Evolutionary conservation across 2,888 invertebrate species (phyloP).

Genomic region (Harpalus rubripes): DNA sequence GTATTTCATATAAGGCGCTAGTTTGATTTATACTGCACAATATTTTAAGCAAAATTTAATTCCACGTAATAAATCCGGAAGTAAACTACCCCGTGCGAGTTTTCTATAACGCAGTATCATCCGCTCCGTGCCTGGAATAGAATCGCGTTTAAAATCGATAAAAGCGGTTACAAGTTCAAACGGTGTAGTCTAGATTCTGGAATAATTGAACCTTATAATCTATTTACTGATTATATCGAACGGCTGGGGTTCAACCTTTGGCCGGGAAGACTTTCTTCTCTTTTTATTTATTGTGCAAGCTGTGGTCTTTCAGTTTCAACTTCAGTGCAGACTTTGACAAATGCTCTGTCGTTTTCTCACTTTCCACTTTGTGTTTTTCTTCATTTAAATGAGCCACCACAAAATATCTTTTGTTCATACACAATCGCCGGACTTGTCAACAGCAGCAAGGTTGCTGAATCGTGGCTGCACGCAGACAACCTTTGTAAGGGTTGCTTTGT

Average conservation of each 20-base stretch:
- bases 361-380: slow-evolving; percentile 64
- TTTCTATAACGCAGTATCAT: slow-evolving; percentile 45
- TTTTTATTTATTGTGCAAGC: slow-evolving; percentile 38
- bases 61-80: slow-evolving; percentile 27
- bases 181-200: slow-evolving; percentile 20
- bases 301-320: neutral
- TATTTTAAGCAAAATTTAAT: slow-evolving; percentile 44
- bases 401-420: slow-evolving; percentile 62
- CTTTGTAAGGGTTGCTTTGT: slow-evolving; percentile 39
- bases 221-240: slow-evolving; percentile 34
- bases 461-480: neutral
- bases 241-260: neutral
- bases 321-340: slow-evolving; percentile 57
- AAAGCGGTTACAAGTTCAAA: slow-evolving; percentile 46
- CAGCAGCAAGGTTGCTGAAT: slow-evolving; percentile 39
- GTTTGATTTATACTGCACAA: slow-evolving; percentile 6
- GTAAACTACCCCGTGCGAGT: slow-evolving; percentile 8
- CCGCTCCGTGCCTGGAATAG: slow-evolving; percentile 32
- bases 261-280: neutral
- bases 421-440: slow-evolving; percentile 57
- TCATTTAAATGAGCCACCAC: slow-evolving; percentile 63
- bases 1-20: neutral
- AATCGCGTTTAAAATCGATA: slow-evolving; percentile 34
- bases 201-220: slow-evolving; percentile 44
- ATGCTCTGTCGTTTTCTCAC: slow-evolving; percentile 62